Base-by-base conservation (phyloP, 2,797 vertebrate species). In the Propithecus perrieri region DNA sequence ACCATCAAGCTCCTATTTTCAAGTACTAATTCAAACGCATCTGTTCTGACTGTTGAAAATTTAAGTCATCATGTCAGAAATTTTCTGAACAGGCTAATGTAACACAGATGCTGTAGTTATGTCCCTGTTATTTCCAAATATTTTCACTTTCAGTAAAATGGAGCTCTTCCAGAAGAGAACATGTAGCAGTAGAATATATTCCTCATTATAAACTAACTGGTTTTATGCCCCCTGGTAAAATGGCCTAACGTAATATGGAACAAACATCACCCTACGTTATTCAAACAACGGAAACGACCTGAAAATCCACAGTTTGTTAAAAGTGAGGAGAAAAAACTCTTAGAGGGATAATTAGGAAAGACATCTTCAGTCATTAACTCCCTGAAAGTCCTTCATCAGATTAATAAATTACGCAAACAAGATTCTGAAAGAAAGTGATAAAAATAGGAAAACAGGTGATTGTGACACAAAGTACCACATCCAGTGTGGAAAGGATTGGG, bases 151-250 rank as follows among this genome's bases (percentile, higher is more conserved):
- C 20, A 81, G 30, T 46, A 98, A 96, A 96, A 38, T 8, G 38
- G 35, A 92, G 57, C 43, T 93, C 35, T 84, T 97, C 43, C 50
- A 30, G 11, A 96, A 93, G 4, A 96, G 24, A 17, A 2, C 24
- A 30, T 28, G 33, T 20, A 50, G 38, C 22, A 78, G 11, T 61
- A 10, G 65, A 72, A 97, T 83, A 74, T 0, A 65, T 30, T 89
- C 94, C 71, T 89, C 59, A 80, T 55, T 86, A 69, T 75, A 84
- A 94, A 90, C 26, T 83, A 88, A 97, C 87, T 84, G 38, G n/a
- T 93, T 65, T 48, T 63, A 15, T 75, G 67, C 41, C 28, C 89
- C 50, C 78, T 72, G 76, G 63, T 84, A 93, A 97, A 93, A 94
- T 92, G 26, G 48, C 63, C 30, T 95, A 83, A 80, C 71, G 12